Evolutionary conservation across 2,113 vertebrate genomes (phyloP), one percentile per base, ranked within the genome.

Genomic region (Cavia aperea): DNA sequence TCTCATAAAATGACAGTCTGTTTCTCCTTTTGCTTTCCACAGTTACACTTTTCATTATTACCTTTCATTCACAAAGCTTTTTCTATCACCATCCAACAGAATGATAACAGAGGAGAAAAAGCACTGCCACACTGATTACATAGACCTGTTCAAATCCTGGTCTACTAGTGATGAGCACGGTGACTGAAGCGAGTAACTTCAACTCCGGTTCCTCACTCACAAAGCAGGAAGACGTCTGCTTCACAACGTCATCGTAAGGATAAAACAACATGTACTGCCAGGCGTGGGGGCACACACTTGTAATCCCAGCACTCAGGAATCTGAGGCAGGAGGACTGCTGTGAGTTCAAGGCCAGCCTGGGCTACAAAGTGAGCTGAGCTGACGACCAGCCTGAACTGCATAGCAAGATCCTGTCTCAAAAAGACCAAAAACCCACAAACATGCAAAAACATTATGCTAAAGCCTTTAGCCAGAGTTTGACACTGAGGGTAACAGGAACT

Each of bases 401-500:
- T 58, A 5, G 56, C 18, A 5, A 58, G 56, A 58, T 18, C 56
- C 56, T 19, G 18, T 58, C 56, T 58, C 56, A 19, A 58, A 58
- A 21, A 58, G 4, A 58, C 56, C 56, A 58, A 58, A 56, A 54
- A 54, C 51, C 10, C 56, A 16, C 56, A 56, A 15, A 56, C 56
- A 56, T 18, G 5, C 56, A 56, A 56, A 56, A 46, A 81, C 82
- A 62, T 54, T 63, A 89, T 18, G 56, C 46, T 75, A 54, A 70
- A 79, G 93, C 26, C 36, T 58, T 78, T 46, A 89, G 79, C n/a
- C 39, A 87, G 3, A 56, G 26, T 46, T 75, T 91, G 87, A 68
- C 84, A 87, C 11, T 77, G 79, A 72, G 81, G 83, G 33, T 81
- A 89, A 86, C 23, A n/a, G 86, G 51, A 90, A 85, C 39, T 86